These are phyloP conservation scores for Catharus ustulatus DNA, from an alignment of 2,797 vertebrate species.

Conservation along the genomic window DNA sequence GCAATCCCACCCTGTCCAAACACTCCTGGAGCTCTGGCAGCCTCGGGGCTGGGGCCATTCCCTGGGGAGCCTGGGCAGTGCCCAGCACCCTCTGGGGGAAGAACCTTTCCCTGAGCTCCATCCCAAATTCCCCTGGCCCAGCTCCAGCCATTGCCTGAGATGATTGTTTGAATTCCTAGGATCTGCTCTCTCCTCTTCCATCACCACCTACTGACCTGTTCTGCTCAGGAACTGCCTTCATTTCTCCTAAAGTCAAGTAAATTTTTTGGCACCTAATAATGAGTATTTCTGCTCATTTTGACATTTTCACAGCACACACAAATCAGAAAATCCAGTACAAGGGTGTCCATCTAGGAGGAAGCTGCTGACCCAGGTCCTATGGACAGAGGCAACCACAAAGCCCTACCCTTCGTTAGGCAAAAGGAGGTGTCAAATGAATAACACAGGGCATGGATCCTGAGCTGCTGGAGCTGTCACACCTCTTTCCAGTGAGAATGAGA, in stretches of 20 bases:
- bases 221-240: background rate
- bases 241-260: background rate
- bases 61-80: background rate
- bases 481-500: background rate
- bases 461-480: background rate
- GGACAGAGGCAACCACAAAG: background rate
- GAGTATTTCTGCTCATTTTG: background rate
- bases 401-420: background rate
- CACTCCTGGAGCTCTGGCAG: background rate
- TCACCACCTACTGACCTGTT: background rate
- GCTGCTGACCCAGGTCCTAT: background rate
- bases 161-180: background rate
- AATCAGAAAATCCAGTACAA: background rate
- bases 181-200: background rate
- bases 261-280: background rate
- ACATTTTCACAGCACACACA: background rate
- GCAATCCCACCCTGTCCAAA: background rate
- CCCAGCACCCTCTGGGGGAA: background rate
- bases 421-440: background rate
- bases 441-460: background rate
- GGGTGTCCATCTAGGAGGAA: background rate
- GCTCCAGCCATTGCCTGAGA: rapidly evolving
- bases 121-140: rapidly evolving
- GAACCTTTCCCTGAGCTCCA: rapidly evolving
- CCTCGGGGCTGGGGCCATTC: background rate